Base-by-base conservation (phyloP, 2,113 vertebrate species). In the Phainopepla nitens region DNA sequence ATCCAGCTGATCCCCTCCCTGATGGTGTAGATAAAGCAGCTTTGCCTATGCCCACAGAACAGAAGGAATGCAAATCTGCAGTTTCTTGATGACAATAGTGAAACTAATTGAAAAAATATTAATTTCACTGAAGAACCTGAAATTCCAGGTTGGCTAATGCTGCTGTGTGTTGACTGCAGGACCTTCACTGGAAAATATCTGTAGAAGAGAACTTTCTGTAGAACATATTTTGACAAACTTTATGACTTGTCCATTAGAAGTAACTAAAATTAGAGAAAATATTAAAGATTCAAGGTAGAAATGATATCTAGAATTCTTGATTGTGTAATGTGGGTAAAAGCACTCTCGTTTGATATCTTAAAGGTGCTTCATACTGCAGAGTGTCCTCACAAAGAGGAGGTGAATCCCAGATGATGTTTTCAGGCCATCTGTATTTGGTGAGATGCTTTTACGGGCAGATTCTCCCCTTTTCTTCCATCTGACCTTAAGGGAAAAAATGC, bases 401-500 rank as follows among this genome's bases (percentile, higher is more conserved):
- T 84, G 89, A 96, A 81, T 95, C 72, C 69, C 80, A 90, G 64
- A 24, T 89, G 86, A 71, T 81, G 57, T 87, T 94, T 93, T 94
- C 41, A 93, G 90, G 36, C 64, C 64, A 78, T 68, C 22, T 79
- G 53, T 71, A 57, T 89, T 90, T 94, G 71, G 75, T 81, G n/a
- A 96, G 51, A 95, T 87, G 93, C 88, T 95, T 93, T 96, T 93
- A 92, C 1, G 0, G 95, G 64, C 51, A 89, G 33, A 47, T 87
- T 94, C 65, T 89, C 65, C 77, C 77, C 78, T 87, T 94, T 96
- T 91, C 45, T 78, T 84, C 13, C n/a, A 76, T 79, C 77, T 95
- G 89, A 96, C 95, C 94, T 91, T 92, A 71, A 95, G 88, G 85
- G 82, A 77, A 88, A 94, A 95, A 81, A 56, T 70, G 60, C 93